Base-by-base conservation (phyloP, 2,113 vertebrate genomes). In the Solenodon paradoxus region DNA sequence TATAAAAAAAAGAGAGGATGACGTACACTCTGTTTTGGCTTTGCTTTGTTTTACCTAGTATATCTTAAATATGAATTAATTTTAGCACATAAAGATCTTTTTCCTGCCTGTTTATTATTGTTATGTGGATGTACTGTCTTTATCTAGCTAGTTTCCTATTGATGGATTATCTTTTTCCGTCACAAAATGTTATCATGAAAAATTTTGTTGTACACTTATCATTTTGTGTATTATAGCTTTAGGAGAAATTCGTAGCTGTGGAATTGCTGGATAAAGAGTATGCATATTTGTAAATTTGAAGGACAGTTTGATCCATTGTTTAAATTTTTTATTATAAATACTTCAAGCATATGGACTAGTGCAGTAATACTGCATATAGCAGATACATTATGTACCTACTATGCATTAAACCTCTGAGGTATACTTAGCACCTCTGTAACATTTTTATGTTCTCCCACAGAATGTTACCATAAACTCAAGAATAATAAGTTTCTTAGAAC, bases 201-300 rank as follows among this genome's bases (percentile, higher is more conserved):
- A 88, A 15, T 8, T 38, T 49, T 45, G 19, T 71, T 80, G 28
- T 88, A 63, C 0, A 35, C 19, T 93, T 89, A 26, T 89, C 38
- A 42, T 82, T 95, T 94, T 74, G 35, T 20, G 38, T 82, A 45
- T 88, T 45, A 17, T 71, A 69, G 80, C 45, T 95, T 92, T 47
- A 95, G 69, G 78, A 38, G 66, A 92, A 68, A 32, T 35, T 95
- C 74, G 94, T 94, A 72, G 64, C n/a, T 81, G 30, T 92, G 53
- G 12, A 92, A 64, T 75, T 95, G 2, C 75, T 80, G 42, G 17
- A 15, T 20, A 95, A 77, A 91, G 32, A 5, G 17, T 83, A 30
- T 83, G 7, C 8, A 9, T 83, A 45, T 59, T 93, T 95, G 5
- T 93, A 85, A 83, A 55, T 88, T 78, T 94, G 66, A 64, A 64